These are phyloP conservation scores for Rissa tridactyla DNA, from an alignment of 2,113 vertebrate genomes.

Conservation along the genomic window DNA sequence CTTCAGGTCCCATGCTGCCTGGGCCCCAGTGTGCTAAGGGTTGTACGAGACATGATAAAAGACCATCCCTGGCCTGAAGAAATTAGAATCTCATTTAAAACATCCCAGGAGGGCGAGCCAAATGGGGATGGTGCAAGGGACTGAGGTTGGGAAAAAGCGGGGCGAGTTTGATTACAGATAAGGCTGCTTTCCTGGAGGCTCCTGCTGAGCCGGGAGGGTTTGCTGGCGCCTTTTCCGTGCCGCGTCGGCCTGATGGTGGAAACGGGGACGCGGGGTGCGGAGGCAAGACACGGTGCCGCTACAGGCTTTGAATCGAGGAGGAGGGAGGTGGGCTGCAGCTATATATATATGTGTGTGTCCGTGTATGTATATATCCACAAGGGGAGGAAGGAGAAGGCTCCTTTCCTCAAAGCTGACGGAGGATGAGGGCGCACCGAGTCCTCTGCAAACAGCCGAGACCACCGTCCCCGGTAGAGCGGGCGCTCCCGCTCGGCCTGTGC, in stretches of 20 bases:
- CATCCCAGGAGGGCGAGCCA: background rate
- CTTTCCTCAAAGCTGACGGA: background rate
- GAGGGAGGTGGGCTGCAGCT: background rate
- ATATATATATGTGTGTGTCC: rapidly evolving
- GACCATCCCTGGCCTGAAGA: slow-evolving; percentile 9
- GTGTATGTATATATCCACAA: background rate
- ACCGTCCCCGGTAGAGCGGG: background rate
- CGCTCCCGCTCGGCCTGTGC: background rate
- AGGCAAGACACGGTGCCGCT: background rate
- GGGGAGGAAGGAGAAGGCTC: background rate
- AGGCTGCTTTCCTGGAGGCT: background rate
- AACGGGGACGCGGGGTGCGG: background rate
- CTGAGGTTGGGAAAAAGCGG: background rate
- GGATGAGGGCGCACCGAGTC: background rate
- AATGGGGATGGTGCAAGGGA: background rate
- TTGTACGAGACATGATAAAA: background rate
- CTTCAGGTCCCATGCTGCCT: slow-evolving; percentile 18
- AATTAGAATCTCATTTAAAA: slow-evolving; percentile 31
- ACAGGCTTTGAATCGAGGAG: background rate
- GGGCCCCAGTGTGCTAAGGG: background rate
- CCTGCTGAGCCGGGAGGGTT: background rate
- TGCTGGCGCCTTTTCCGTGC: background rate
- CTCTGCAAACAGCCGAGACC: background rate
- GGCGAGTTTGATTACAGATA: slow-evolving; percentile 15
- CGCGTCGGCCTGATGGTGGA: background rate